A percentile compares a stretch with the other conserved stretches of the same genome.
Conservation (phyloP, 2,888 invertebrate species). For the Pyrrhia umbra region DNA sequence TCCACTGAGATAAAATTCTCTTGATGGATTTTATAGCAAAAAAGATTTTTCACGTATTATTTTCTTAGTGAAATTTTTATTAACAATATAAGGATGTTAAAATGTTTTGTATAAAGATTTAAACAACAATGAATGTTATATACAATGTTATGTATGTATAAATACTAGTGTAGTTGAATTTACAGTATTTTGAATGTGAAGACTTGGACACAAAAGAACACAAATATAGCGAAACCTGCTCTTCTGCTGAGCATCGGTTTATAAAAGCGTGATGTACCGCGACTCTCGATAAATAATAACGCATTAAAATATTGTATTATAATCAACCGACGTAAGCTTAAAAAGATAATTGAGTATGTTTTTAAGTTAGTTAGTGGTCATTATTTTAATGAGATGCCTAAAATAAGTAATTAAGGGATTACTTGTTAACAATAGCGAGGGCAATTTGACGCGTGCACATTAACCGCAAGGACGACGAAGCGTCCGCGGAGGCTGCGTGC, state of each 20-base stretch:
- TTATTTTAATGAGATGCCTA: conserved; percentile 8
- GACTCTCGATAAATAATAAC: conserved; percentile 32
- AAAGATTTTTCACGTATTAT: conserved; percentile 2
- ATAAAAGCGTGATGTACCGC: conserved; percentile 25
- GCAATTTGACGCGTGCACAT: conserved; percentile 63
- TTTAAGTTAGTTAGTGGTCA: not conserved
- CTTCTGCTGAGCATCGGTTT: conserved; percentile 18
- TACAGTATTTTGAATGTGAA: not conserved
- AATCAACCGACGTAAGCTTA: conserved; percentile 16
- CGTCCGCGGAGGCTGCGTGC: conserved; percentile 76
- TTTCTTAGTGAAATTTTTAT: not conserved
- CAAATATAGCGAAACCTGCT: not conserved
- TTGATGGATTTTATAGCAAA: conserved; percentile 60
- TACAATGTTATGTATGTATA: no score
- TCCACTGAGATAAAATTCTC: conserved; percentile 74
- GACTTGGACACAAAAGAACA: not conserved
- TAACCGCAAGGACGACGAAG: conserved; percentile 57
- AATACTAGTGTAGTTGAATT: not conserved
- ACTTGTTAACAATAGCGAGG: conserved; percentile 49
- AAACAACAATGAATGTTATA: not conserved
- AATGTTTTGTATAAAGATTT: not conserved
- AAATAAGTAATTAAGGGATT: conserved; percentile 38
- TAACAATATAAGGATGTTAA: no score
- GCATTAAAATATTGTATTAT: conserved; percentile 24
- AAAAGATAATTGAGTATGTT: not conserved